These are phyloP conservation scores for Dromas ardeola DNA, from an alignment of 2,113 vertebrate genomes.

Conservation along the genomic window DNA sequence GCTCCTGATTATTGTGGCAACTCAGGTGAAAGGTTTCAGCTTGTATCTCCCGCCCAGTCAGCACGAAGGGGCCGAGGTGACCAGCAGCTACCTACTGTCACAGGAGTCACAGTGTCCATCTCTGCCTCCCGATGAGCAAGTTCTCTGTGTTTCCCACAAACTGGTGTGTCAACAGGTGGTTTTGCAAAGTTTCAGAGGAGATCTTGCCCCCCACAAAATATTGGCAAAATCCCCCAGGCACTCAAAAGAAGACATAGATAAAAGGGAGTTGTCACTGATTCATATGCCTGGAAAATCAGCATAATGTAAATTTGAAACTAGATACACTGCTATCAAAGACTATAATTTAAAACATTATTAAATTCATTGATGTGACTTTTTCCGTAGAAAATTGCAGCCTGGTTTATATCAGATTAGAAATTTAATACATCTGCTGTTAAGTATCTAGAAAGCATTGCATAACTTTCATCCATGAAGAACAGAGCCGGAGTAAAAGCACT, in stretches of 20 bases:
- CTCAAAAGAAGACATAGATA: not conserved
- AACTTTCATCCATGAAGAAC: constrained; percentile 65
- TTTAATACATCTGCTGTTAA: constrained; percentile 68
- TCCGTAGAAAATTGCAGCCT: constrained; percentile 59
- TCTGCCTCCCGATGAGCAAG: not conserved
- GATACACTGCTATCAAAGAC: constrained; percentile 17
- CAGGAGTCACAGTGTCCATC: not conserved
- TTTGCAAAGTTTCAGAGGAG: not conserved
- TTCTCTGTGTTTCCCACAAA: not conserved
- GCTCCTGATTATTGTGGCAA: not conserved
- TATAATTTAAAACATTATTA: constrained; percentile 42
- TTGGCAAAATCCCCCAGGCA: not conserved
- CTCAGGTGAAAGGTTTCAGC: not conserved
- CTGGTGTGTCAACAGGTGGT: fast-evolving
- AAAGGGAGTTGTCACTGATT: not conserved
- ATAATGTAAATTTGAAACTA: constrained; percentile 54
- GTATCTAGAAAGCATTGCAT: constrained; percentile 58
- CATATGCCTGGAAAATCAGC: not conserved
- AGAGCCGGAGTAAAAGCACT: constrained; percentile 35
- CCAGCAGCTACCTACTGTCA: not conserved
- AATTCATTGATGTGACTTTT: constrained; percentile 44
- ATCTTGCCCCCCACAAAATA: not conserved
- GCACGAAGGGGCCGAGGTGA: fast-evolving
- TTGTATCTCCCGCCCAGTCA: not conserved
- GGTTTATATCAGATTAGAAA: constrained; percentile 63